These are phyloP conservation scores for Eumeta japonica DNA, from an alignment of 1,140 invertebrate genomes.

Conservation along the genomic window DNA sequence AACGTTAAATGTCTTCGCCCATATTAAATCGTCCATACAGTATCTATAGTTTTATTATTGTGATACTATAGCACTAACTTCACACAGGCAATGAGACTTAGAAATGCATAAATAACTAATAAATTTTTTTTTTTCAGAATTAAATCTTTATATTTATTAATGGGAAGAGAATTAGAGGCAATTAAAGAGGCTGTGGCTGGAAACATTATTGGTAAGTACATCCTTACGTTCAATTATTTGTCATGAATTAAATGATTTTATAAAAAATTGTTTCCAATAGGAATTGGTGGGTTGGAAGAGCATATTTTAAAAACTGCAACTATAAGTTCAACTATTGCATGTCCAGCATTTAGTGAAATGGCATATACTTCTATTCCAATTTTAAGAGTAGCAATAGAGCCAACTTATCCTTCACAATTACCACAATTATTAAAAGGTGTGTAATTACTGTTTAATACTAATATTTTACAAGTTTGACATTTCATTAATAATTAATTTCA, in stretches of 20 bases:
- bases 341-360: slow-evolving; percentile 87
- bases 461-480: too few species aligned
- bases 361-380: slow-evolving; percentile 83
- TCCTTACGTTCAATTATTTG: slow-evolving; percentile 1
- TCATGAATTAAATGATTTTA: background rate
- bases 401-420: slow-evolving; percentile 78
- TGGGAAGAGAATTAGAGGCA: slow-evolving; percentile 88
- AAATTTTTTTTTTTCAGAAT: slow-evolving; percentile 31
- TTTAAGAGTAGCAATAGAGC: slow-evolving; percentile 92
- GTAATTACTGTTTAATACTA: slow-evolving; percentile 22
- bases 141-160: slow-evolving; percentile 79
- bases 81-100: too few species aligned
- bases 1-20: too few species aligned
- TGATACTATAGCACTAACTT: too few species aligned
- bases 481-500: too few species aligned
- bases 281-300: slow-evolving; percentile 85
- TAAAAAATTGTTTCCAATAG: slow-evolving; percentile 37
- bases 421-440: slow-evolving; percentile 74
- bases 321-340: slow-evolving; percentile 78
- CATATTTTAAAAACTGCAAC: slow-evolving; percentile 89
- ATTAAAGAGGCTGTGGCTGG: slow-evolving; percentile 82
- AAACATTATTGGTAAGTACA: slow-evolving; percentile 73
- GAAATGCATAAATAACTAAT: too few species aligned
- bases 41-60: too few species aligned
- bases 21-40: too few species aligned